A percentile compares a stretch with the other conserved stretches of the same genome.
phyloP scores from a whole-genome alignment of 2,113 vertebrate species.

The Bubalus kerabau region DNA sequence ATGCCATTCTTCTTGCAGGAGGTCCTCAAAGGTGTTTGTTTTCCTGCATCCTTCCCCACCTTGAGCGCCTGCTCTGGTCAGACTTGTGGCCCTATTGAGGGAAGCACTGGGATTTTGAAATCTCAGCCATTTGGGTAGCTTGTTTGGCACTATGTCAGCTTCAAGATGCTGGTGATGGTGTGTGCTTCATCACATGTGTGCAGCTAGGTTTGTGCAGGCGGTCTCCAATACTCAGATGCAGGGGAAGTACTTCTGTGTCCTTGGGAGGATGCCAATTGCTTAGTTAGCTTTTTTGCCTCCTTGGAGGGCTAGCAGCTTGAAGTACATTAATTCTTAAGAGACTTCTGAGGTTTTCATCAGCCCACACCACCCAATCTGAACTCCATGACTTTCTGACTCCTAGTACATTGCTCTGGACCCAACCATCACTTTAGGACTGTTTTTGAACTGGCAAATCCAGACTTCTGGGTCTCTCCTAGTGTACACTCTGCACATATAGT shows the following conservation, averaged over 20 bases:
- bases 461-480: background rate
- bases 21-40: background rate
- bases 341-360: background rate
- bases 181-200: background rate
- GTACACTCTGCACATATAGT: background rate
- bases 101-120: slow-evolving; percentile 9
- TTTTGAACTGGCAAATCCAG: background rate
- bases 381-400: background rate
- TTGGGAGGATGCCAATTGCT: slow-evolving; percentile 22
- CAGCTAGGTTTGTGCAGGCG: background rate
- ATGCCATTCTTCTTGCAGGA: background rate
- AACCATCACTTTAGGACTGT: background rate
- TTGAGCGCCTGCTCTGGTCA: background rate
- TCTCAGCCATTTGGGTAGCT: background rate
- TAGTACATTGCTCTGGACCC: background rate
- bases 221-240: background rate
- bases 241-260: background rate
- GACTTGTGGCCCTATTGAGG: background rate
- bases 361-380: background rate
- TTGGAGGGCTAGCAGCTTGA: slow-evolving; percentile 8
- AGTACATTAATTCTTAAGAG: background rate
- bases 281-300: slow-evolving; percentile 1
- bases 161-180: background rate
- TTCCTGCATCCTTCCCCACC: background rate
- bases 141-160: slow-evolving; percentile 52